phyloP scores from a whole-genome alignment of 2,888 invertebrate genomes.

The Tetropium fuscum region DNA sequence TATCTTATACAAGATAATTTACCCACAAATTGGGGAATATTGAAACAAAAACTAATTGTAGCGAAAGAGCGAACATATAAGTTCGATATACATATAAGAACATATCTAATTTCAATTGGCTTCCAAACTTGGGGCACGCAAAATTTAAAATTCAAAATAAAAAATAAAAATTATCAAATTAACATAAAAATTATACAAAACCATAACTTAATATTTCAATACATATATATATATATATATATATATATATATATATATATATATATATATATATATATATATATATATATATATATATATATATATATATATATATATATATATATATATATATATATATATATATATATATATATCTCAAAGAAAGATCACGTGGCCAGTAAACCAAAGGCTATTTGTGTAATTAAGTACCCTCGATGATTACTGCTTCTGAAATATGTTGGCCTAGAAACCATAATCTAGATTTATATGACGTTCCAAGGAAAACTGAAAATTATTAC shows the following conservation, averaged over 20 bases:
- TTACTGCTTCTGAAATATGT: constrained; percentile 11
- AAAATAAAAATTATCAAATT: too few relatives aligned
- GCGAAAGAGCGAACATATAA: too few relatives aligned
- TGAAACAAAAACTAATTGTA: too few relatives aligned
- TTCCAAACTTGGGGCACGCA: too few relatives aligned
- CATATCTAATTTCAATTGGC: too few relatives aligned
- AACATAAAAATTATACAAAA: too few relatives aligned
- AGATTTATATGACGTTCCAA: constrained; percentile 16
- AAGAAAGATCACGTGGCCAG: not conserved
- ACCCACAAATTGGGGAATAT: too few relatives aligned
- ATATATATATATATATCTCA: not conserved
- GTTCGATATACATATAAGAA: too few relatives aligned
- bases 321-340: not conserved
- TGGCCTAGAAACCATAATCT: constrained; percentile 17
- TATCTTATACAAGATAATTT: too few relatives aligned
- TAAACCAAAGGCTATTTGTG: constrained; percentile 1
- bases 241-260: constrained; percentile 25
- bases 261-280: not conserved
- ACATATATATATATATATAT: constrained; percentile 21
- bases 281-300: not conserved
- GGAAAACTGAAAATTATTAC: constrained; percentile 21
- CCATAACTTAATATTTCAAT: not conserved
- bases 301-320: not conserved
- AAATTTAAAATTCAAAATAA: too few relatives aligned
- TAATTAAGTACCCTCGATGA: constrained; percentile 8